Base-by-base conservation (phyloP, 2,113 vertebrate genomes). In the Abramis brama region DNA sequence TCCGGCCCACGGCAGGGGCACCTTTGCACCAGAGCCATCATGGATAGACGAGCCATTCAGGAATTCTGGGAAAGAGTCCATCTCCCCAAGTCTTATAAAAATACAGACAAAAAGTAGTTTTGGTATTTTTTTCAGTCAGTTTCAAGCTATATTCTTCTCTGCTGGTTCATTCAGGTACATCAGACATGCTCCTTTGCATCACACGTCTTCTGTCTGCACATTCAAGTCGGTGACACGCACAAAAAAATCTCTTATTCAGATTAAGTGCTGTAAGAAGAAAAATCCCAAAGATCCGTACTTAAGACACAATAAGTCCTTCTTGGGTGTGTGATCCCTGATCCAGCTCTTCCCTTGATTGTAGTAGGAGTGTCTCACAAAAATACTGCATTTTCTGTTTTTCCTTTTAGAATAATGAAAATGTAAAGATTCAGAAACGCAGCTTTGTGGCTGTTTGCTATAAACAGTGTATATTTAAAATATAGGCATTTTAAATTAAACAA, bases 231-330 rank as follows among this genome's bases (percentile, higher is more conserved):
- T 23, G 21, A 30, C n/a, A 23, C 10, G 19, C 90, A 86, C 75
- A 79, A n/a, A 47, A 79, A 64, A 71, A 89, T 83, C 77, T 76
- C 86, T 60, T 64, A 13, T 79, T 59, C 78, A 89, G 90, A 92
- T 91, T 92, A 91, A 27, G 90, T 84, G 47, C 57, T 89, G 50
- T 33, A 81, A 85, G 83, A 89, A 90, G 89, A 90, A 91, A 94
- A 94, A 85, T 94, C 90, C 89, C 88, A 80, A 86, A 89, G 87
- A 91, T 93, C 87, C 78, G 85, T 89, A 91, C 39, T 84, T 94
- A 88, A 91, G 88, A 91, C 85, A 87, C 89, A 90, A 90, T 91
- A 93, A 91, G 90, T 88, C 92, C 90, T 77, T 62, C 55, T 15
- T 15, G 84, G 90, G 92, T 93, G 84, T 93, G 84, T 92, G 92